phyloP scores from a whole-genome alignment of 53 echinoderm and acorn worm species.

The Apostichopus leukothele region DNA sequence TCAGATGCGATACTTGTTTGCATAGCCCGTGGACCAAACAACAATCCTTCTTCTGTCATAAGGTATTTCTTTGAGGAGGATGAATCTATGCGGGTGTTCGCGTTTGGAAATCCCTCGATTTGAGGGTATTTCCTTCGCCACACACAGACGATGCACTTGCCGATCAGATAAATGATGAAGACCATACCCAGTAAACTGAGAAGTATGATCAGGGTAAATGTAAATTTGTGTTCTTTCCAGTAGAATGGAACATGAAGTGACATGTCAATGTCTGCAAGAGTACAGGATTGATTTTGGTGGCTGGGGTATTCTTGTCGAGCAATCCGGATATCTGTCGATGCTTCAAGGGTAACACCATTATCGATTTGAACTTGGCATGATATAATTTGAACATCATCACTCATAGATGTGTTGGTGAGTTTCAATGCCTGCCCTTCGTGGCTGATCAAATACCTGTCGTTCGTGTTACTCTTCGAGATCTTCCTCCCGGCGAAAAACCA shows the following conservation, averaged over 20 bases:
- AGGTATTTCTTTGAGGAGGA: conserved; percentile 22
- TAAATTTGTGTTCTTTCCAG: conserved; percentile 4
- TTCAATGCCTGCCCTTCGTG: conserved; percentile 15
- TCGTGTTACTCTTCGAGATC: conserved; percentile 21
- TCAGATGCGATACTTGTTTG: conserved; percentile 26
- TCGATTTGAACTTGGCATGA: conserved; percentile 30
- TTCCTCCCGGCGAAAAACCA: conserved; percentile 31
- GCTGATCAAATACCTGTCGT: conserved; percentile 20
- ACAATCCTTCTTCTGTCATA: conserved; percentile 20
- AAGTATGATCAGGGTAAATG: background rate
- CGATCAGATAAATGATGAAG: background rate
- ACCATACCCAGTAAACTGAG: conserved; percentile 18
- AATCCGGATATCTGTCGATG: conserved; percentile 17
- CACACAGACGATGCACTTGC: conserved; percentile 24
- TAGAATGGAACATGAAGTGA: background rate
- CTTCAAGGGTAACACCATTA: conserved; percentile 32
- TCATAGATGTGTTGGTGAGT: background rate
- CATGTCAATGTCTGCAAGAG: background rate
- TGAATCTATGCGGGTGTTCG: conserved; percentile 19
- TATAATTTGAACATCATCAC: conserved; percentile 34
- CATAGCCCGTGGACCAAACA: conserved; percentile 38
- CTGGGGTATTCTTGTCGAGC: background rate
- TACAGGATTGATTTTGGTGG: background rate
- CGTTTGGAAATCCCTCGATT: conserved; percentile 23
- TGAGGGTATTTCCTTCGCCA: conserved; percentile 14